These are phyloP conservation scores for Trichonephila inaurata DNA, from an alignment of 1,140 invertebrate species.

Conservation along the genomic window DNA sequence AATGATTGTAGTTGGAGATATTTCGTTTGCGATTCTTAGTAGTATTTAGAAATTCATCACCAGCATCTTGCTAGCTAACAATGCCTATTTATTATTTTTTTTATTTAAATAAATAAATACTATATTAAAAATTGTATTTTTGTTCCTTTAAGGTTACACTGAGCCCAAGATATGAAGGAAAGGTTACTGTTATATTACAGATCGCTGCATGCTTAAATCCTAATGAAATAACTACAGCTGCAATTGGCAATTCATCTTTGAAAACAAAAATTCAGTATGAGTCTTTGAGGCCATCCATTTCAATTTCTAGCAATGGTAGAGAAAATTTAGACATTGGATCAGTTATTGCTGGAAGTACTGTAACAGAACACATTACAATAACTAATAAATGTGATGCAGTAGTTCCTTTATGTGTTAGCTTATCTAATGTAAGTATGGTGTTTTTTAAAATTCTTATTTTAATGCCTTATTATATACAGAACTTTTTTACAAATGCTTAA, in stretches of 20 bases:
- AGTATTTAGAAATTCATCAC: too few species aligned
- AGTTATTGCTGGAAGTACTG: conserved; percentile 48
- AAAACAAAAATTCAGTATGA: conserved; percentile 65
- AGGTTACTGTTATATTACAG: conserved; percentile 31
- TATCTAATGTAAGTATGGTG: conserved; percentile 62
- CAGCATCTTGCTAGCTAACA: too few species aligned
- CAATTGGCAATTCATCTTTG: background rate
- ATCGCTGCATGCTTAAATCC: background rate
- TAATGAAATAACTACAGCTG: background rate
- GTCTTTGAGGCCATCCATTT: conserved; percentile 37
- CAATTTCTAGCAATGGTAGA: conserved; percentile 20
- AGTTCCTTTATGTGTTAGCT: conserved; percentile 42
- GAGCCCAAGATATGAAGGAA: conserved; percentile 65
- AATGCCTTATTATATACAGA: background rate
- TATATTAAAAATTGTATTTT: background rate
- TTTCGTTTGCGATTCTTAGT: too few species aligned
- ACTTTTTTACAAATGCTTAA: too few species aligned
- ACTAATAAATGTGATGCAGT: conserved; percentile 31
- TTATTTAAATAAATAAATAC: background rate
- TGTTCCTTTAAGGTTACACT: conserved; percentile 38
- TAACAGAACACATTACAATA: conserved; percentile 42
- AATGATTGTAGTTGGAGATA: too few species aligned
- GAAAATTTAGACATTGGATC: conserved; percentile 30
- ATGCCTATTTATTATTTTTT: background rate
- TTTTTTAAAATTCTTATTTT: background rate